Conservation (phyloP, 2,797 vertebrate genomes). For the Adelosebastes latens region DNA sequence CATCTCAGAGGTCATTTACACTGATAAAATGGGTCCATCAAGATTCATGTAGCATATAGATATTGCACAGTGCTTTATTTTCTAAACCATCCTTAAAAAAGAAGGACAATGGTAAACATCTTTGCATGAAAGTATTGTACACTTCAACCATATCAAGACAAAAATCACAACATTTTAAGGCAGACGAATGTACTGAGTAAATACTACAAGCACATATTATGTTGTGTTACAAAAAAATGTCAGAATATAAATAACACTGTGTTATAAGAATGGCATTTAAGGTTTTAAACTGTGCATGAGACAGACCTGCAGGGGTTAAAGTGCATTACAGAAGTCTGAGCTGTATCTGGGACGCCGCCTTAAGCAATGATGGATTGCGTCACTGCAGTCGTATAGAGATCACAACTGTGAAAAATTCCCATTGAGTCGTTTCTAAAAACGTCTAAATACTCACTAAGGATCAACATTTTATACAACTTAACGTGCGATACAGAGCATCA, state of each 20-base stretch:
- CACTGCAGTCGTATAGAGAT: neutral
- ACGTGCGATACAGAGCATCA: conserved; percentile 1
- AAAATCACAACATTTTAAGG: neutral
- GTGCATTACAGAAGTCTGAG: conserved; percentile 15
- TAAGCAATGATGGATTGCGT: neutral
- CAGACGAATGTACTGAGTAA: neutral
- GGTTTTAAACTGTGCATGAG: neutral
- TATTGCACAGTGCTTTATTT: neutral
- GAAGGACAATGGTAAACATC: neutral
- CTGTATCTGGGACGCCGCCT: conserved; percentile 21
- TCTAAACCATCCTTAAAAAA: neutral
- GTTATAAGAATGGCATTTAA: neutral
- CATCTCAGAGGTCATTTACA: conserved; percentile 8
- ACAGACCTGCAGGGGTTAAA: conserved; percentile 26
- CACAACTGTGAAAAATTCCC: neutral
- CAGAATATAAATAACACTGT: conserved; percentile 26
- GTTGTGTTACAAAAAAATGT: neutral
- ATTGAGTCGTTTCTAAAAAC: neutral
- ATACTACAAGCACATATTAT: neutral
- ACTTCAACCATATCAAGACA: neutral
- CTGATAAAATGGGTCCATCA: neutral
- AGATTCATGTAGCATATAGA: neutral
- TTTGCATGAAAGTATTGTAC: neutral
- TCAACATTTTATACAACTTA: neutral
- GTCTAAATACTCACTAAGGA: neutral